Evolutionary conservation across 2,888 invertebrate genomes (phyloP).

Genomic region (Eupithecia vulgata): DNA sequence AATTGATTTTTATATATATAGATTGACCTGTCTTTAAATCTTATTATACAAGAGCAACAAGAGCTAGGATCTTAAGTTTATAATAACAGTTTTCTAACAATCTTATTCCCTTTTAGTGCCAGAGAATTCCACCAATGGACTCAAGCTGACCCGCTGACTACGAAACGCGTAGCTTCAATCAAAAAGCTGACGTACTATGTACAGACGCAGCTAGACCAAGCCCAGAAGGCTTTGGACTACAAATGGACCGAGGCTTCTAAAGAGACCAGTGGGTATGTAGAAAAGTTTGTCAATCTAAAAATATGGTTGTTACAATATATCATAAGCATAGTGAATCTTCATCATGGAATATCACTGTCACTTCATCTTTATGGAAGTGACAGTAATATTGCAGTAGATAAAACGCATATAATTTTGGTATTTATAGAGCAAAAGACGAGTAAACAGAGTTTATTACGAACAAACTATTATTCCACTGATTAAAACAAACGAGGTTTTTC

Average conservation of each 20-base stretch:
- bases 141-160: constrained; percentile 86
- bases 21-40: too few relatives aligned
- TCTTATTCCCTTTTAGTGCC: constrained; percentile 58
- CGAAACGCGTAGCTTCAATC: constrained; percentile 87
- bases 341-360: too few relatives aligned
- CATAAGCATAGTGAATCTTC: background rate
- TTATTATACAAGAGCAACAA: too few relatives aligned
- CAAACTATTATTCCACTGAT: too few relatives aligned
- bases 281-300: background rate
- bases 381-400: too few relatives aligned
- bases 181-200: constrained; percentile 88
- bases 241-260: constrained; percentile 86
- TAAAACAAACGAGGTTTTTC: too few relatives aligned
- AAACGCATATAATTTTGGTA: too few relatives aligned
- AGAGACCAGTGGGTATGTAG: constrained; percentile 56
- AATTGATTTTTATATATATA: too few relatives aligned
- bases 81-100: background rate
- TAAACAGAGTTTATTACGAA: too few relatives aligned
- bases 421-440: too few relatives aligned
- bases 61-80: too few relatives aligned
- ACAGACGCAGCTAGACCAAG: constrained; percentile 89
- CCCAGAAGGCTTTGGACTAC: constrained; percentile 88
- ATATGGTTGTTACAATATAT: background rate
- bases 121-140: constrained; percentile 73
- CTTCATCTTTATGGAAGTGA: too few relatives aligned